Conservation (phyloP, 2,113 vertebrate species). For the Strix uralensis region DNA sequence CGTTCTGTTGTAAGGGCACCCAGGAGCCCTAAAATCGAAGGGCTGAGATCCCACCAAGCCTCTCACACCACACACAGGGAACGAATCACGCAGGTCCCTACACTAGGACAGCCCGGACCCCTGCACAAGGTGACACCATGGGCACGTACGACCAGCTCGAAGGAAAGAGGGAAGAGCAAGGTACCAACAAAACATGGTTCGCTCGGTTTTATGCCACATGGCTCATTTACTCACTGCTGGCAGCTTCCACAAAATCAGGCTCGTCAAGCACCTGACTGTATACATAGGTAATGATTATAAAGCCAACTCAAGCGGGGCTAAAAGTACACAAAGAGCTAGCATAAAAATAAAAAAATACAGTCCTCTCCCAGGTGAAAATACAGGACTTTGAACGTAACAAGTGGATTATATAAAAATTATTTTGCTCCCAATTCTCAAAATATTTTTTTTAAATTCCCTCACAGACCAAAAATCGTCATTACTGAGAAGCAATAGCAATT, state of each 20-base stretch:
- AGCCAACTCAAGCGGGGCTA: slow-evolving; percentile 40
- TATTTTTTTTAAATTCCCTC: background rate
- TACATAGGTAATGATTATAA: slow-evolving; percentile 43
- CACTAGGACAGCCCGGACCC: background rate
- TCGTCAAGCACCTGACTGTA: slow-evolving; percentile 36
- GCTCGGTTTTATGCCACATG: slow-evolving; percentile 10
- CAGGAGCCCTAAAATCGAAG: background rate
- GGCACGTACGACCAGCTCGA: fast-evolving
- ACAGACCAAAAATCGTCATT: background rate
- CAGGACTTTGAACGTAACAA: background rate
- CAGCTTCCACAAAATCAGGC: slow-evolving; percentile 29
- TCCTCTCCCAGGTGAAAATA: slow-evolving; percentile 5
- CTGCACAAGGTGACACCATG: fast-evolving
- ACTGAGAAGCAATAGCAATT: background rate
- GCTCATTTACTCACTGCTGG: slow-evolving; percentile 50
- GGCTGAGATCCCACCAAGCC: background rate
- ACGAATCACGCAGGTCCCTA: background rate
- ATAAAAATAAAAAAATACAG: background rate
- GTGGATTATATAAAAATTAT: background rate
- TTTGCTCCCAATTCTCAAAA: background rate
- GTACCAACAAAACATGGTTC: background rate
- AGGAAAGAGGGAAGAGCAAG: background rate
- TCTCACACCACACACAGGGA: fast-evolving
- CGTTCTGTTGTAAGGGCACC: fast-evolving
- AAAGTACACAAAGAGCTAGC: slow-evolving; percentile 33